Conservation (phyloP, 2,888 invertebrate species). For the Caenorhabditis doughertyi region DNA sequence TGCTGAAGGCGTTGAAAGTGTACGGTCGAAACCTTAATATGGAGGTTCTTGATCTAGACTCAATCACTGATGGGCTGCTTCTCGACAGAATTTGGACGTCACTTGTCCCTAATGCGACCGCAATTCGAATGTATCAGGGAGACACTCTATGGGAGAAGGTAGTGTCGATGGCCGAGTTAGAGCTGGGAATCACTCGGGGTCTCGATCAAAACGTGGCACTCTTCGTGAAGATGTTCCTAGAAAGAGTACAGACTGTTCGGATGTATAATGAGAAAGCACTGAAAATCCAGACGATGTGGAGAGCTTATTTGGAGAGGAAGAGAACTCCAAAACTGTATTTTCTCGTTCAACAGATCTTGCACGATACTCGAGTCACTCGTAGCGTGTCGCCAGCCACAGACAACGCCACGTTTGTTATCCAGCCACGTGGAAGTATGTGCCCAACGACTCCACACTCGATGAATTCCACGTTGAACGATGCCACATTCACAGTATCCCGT, state of each 20-base stretch:
- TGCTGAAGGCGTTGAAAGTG: conserved; percentile 21
- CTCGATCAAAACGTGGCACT: conserved; percentile 46
- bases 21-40: conserved; percentile 35
- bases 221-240: conserved; percentile 57
- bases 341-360: not conserved
- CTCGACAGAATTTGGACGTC: conserved; percentile 30
- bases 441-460: too few species aligned
- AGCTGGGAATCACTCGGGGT: conserved; percentile 39
- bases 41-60: conserved; percentile 45
- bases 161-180: conserved; percentile 39
- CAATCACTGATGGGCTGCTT: conserved; percentile 27
- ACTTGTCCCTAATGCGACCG: not conserved
- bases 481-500: conserved; percentile 44
- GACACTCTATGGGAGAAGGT: conserved; percentile 46
- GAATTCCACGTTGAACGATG: conserved; percentile 34
- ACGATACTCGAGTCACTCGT: not conserved
- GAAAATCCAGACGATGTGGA: not conserved
- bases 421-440: not conserved
- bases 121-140: conserved; percentile 7
- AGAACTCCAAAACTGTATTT: too few species aligned
- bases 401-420: conserved; percentile 3
- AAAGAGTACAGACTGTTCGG: conserved; percentile 12
- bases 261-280: not conserved
- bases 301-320: too few species aligned
- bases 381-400: not conserved